phyloP scores from a whole-genome alignment of 1,140 invertebrate species.

The Drosophila truncata region DNA sequence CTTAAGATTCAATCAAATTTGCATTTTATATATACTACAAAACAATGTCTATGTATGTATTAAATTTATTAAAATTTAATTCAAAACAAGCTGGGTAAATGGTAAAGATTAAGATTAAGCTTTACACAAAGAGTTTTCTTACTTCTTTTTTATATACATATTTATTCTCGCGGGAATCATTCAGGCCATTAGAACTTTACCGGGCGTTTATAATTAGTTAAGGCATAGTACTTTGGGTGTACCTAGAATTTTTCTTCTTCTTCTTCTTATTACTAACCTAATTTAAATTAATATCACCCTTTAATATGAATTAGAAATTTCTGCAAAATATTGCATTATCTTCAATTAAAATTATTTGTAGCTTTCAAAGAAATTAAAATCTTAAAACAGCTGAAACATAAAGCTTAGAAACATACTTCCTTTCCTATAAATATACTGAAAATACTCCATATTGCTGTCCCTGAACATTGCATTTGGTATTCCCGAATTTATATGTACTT shows the following conservation, averaged over 20 bases:
- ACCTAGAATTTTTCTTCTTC: no score
- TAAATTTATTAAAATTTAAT: no score
- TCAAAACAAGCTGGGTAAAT: no score
- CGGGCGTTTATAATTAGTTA: no score
- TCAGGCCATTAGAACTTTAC: no score
- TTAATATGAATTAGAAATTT: not conserved
- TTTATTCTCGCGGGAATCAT: no score
- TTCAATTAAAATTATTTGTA: not conserved
- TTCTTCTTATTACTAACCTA: no score
- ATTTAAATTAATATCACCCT: not conserved
- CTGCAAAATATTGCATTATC: not conserved
- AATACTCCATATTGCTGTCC: not conserved
- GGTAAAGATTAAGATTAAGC: no score
- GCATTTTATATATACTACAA: not conserved
- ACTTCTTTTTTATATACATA: no score
- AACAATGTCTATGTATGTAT: no score
- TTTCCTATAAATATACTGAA: not conserved
- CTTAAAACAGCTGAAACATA: not conserved
- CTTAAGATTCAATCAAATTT: not conserved
- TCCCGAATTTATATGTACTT: not conserved
- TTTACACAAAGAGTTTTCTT: no score
- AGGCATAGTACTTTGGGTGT: no score
- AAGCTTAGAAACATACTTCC: not conserved
- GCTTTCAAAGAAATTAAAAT: not conserved
- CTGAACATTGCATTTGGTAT: constrained; percentile 7